A percentile compares a stretch with the other conserved stretches of the same genome.
These are phyloP conservation scores for Lepidocyrtinus sp. DNA, from an alignment of 2,888 invertebrate genomes.

Conservation along the genomic window DNA sequence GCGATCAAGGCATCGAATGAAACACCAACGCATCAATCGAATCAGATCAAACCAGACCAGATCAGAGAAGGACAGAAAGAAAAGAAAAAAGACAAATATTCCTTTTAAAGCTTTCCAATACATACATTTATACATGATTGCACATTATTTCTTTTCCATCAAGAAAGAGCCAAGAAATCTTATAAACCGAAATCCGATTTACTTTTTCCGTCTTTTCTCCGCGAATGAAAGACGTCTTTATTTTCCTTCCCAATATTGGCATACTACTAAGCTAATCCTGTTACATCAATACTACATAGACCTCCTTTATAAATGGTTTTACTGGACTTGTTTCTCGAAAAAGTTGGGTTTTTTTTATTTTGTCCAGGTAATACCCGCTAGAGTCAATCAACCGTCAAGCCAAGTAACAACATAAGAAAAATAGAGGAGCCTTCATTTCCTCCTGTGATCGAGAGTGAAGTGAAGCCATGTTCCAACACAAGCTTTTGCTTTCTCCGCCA, in stretches of 20 bases:
- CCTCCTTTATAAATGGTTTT: not conserved
- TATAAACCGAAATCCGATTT: not conserved
- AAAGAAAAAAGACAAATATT: not conserved
- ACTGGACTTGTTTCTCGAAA: not conserved
- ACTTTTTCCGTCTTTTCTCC: not conserved
- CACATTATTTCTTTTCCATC: not conserved
- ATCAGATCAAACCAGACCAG: not conserved
- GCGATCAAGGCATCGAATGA: not conserved
- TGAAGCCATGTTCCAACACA: not conserved
- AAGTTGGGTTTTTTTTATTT: not conserved
- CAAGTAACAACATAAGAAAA: constrained; percentile 17
- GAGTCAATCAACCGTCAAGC: constrained; percentile 38
- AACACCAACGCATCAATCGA: not conserved
- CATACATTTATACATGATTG: not conserved
- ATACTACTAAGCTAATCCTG: constrained; percentile 45
- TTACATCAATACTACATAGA: constrained; percentile 34
- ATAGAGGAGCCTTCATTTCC: not conserved
- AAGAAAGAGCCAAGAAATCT: not conserved
- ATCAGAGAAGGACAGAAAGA: not conserved
- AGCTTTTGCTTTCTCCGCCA: not conserved
- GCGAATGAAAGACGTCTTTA: not conserved
- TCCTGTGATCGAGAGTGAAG: not conserved
- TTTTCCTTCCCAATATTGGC: not conserved
- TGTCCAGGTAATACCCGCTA: constrained; percentile 7
- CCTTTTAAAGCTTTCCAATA: not conserved